A percentile compares a stretch with the other conserved stretches of the same genome.
Evolutionary conservation across 2,113 vertebrate species (phyloP).

Genomic region (Clarias macrocephalus): DNA sequence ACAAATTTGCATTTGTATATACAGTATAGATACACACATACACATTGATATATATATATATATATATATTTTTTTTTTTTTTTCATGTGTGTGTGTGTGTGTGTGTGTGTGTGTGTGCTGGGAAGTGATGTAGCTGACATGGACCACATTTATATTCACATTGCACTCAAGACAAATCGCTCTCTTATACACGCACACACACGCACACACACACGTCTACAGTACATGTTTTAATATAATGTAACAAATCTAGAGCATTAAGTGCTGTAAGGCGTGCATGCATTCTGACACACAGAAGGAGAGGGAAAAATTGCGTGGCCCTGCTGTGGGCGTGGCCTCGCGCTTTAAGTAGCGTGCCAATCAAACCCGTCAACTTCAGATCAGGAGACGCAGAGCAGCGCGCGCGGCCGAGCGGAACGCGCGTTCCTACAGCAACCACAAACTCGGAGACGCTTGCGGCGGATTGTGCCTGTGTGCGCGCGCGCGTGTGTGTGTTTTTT

Average conservation of each 20-base stretch:
- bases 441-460: constrained; percentile 17
- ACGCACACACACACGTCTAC: not conserved
- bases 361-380: constrained; percentile 97
- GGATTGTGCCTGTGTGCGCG: not conserved
- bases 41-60: no score
- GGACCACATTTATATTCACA: not conserved
- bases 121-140: not conserved
- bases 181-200: not conserved
- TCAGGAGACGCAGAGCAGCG: constrained; percentile 83
- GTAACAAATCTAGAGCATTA: constrained; percentile 2
- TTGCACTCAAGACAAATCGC: not conserved
- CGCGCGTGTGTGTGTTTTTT: not conserved
- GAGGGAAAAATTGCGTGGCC: constrained; percentile 70
- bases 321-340: constrained; percentile 82
- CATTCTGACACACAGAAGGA: constrained; percentile 31
- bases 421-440: constrained; percentile 26
- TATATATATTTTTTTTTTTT: no score
- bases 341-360: constrained; percentile 91
- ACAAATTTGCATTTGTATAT: no score
- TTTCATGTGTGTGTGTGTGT: not conserved
- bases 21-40: no score
- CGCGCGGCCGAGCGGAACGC: constrained; percentile 40
- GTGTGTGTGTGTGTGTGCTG: not conserved
- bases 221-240: not conserved
- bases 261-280: not conserved